Percentiles rank a stretch among this genome's conserved stretches.
Evolutionary conservation across 1,140 invertebrate species (phyloP).

Genomic region (Neocloeon triangulifer): DNA sequence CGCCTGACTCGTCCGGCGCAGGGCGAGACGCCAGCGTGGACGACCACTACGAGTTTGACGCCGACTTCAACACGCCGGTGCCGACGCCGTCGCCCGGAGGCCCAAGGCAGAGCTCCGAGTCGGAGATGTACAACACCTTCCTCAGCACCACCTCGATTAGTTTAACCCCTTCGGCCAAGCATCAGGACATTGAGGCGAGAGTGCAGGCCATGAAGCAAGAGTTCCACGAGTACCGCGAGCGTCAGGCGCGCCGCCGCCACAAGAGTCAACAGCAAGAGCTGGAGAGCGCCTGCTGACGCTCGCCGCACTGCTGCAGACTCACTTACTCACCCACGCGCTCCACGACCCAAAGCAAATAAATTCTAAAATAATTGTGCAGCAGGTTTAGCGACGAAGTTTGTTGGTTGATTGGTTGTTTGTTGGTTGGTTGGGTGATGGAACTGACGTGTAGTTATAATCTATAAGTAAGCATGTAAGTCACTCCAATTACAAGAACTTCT

Average conservation of each 20-base stretch:
- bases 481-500: too few species aligned
- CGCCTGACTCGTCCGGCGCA: slow-evolving; percentile 12
- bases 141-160: slow-evolving; percentile 15
- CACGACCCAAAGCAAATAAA: too few species aligned
- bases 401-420: too few species aligned
- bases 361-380: too few species aligned
- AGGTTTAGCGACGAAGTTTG: too few species aligned
- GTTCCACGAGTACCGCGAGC: slow-evolving; percentile 74
- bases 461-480: too few species aligned
- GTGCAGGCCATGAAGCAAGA: slow-evolving; percentile 89
- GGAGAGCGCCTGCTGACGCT: slow-evolving; percentile 55
- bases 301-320: too few species aligned
- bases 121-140: slow-evolving; percentile 22
- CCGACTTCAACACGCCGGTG: slow-evolving; percentile 24
- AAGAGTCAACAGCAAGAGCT: slow-evolving; percentile 35
- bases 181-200: slow-evolving; percentile 68
- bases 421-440: too few species aligned
- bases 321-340: too few species aligned
- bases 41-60: slow-evolving; percentile 88
- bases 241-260: slow-evolving; percentile 43
- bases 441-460: too few species aligned
- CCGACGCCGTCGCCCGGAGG: slow-evolving; percentile 23
- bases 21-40: slow-evolving; percentile 63
- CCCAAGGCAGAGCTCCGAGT: slow-evolving; percentile 30
- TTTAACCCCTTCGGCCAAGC: slow-evolving; percentile 20